phyloP scores from a whole-genome alignment of 2,888 invertebrate species.

The Cylindroiulus punctatus region DNA sequence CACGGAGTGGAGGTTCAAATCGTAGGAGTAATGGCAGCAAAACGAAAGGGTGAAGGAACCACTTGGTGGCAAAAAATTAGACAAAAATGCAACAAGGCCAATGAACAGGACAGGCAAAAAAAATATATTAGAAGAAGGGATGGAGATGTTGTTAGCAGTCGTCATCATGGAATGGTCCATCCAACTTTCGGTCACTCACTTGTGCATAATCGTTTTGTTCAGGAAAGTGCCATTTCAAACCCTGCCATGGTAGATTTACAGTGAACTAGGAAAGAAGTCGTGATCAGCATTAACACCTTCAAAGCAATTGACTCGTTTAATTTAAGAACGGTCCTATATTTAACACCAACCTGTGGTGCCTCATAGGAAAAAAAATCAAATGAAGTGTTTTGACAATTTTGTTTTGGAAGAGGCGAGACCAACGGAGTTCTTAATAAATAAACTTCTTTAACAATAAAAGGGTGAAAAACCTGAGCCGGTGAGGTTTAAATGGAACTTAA shows the following conservation, averaged over 20 bases:
- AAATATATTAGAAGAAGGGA: not conserved
- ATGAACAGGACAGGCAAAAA: not conserved
- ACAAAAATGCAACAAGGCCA: constrained; percentile 11
- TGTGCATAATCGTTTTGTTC: not conserved
- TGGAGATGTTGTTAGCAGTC: not conserved
- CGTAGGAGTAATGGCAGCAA: constrained; percentile 38
- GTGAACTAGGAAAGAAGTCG: not conserved
- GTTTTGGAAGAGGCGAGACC: not conserved
- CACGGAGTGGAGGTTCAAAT: constrained; percentile 9
- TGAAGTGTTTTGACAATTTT: not conserved
- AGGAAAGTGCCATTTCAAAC: not conserved
- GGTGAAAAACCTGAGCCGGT: not conserved
- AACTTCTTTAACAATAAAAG: not conserved
- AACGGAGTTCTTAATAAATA: not conserved
- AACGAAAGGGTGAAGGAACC: constrained; percentile 42
- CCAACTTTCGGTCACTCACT: not conserved
- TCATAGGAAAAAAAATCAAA: not conserved
- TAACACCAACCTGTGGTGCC: not conserved
- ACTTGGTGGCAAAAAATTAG: constrained; percentile 4
- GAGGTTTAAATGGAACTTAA: not conserved
- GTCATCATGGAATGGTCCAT: not conserved
- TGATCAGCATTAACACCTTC: no score
- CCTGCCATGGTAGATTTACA: not conserved
- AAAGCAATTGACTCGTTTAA: no score
- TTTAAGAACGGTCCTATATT: not conserved